Base-by-base conservation (phyloP, 2,113 vertebrate species). In the Pyrgilauda ruficollis region DNA sequence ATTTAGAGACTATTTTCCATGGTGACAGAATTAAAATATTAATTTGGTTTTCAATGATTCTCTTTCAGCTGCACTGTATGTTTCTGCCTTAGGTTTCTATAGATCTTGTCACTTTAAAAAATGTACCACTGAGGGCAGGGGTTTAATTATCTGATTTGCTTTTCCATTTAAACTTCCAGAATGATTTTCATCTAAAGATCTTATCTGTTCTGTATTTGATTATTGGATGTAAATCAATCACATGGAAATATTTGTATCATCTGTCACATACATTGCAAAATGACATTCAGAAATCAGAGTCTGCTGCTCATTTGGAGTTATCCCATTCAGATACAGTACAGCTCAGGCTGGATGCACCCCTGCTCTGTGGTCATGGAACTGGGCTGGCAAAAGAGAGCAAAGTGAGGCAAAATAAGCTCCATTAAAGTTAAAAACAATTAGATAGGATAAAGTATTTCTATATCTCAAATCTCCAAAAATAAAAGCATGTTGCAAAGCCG, bases 11-110 rank as follows among this genome's bases (percentile, higher is more conserved):
- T 49, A 90, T 73, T 86, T 93, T 86, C 30, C 18, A 2, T 94
- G 72, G 87, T 97, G 94, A 96, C 90, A 96, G 93, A 94, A 96
- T 95, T 94, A 92, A 97, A 95, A 94, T 94, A 95, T 96, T 97
- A 94, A 97, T 97, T 97, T 95, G 86, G 84, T 91, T 91, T 96
- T 96, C 92, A 94, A 24, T 66, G 74, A 90, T 63, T 96, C 49
- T 93, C 66, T 94, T 97, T 97, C 95, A 89, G 49, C 90, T 91
- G 87, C 77, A 75, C 61, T 96, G 95, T 80, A 78, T 90, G 74
- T 95, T 93, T 90, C 85, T 94, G 91, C 93, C 85, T 90, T 77
- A 85, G 69, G 63, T 95, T 93, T 96, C 75, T 93, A 94, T 94
- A 78, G 90, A 89, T 90, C 90, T 90, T 96, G 93, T 95, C 91